Evolutionary conservation across 2,797 vertebrate genomes (phyloP).

Genomic region (Pangasius sanitwongsei): DNA sequence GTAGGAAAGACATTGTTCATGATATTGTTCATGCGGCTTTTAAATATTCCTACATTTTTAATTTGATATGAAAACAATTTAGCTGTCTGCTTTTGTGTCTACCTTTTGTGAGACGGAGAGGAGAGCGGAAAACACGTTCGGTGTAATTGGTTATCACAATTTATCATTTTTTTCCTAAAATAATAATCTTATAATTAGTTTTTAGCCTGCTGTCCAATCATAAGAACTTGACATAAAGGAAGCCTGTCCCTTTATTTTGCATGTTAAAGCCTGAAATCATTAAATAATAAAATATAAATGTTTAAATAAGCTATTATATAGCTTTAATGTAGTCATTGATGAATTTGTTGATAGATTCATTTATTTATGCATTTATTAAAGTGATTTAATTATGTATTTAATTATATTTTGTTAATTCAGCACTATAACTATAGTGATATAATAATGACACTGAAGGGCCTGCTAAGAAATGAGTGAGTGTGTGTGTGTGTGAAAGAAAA

Average conservation of each 20-base stretch:
- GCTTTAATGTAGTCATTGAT: neutral
- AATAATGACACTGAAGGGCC: neutral
- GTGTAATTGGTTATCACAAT: neutral
- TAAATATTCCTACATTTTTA: neutral
- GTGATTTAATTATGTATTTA: constrained; percentile 2
- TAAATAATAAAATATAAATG: neutral
- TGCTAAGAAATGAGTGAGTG: neutral
- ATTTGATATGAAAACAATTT: neutral
- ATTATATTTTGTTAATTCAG: neutral
- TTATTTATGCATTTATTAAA: neutral
- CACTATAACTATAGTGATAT: neutral
- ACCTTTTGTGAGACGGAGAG: neutral
- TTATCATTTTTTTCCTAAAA: neutral
- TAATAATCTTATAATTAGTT: neutral
- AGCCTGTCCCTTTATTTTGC: neutral
- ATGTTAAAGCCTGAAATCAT: neutral
- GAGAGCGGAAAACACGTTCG: neutral
- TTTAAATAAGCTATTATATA: neutral
- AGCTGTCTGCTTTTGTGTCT: neutral
- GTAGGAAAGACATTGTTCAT: neutral
- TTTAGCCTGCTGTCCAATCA: neutral
- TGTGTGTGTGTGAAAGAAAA: neutral
- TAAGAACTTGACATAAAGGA: neutral
- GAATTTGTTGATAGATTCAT: neutral
- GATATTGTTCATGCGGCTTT: neutral